Percentiles rank a stretch among this genome's conserved stretches.
phyloP scores from a whole-genome alignment of 2,888 invertebrate genomes.

The Cynaeus angustus region DNA sequence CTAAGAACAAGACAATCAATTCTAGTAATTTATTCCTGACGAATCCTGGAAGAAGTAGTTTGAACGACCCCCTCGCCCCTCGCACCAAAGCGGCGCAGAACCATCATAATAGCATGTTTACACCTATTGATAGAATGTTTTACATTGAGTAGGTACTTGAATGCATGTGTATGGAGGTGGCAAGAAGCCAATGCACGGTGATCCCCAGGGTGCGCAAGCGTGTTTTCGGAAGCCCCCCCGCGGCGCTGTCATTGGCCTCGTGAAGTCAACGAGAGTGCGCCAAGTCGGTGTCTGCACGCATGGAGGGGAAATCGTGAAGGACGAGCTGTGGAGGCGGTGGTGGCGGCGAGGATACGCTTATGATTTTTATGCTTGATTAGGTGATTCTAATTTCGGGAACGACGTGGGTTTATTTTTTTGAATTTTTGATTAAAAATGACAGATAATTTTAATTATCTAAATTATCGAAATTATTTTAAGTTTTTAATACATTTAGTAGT shows the following conservation, averaged over 20 bases:
- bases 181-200: conserved; percentile 60
- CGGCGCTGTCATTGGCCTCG: conserved; percentile 54
- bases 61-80: background rate
- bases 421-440: too few relatives aligned
- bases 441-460: too few relatives aligned
- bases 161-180: conserved; percentile 49
- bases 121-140: conserved; percentile 25
- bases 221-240: conserved; percentile 49
- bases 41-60: background rate
- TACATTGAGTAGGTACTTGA: conserved; percentile 22
- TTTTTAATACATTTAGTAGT: too few relatives aligned
- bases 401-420: too few relatives aligned
- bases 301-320: conserved; percentile 48
- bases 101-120: conserved; percentile 16
- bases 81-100: conserved; percentile 7
- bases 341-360: background rate
- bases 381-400: too few relatives aligned
- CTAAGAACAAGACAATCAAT: too few relatives aligned
- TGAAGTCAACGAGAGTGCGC: conserved; percentile 45
- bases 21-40: background rate
- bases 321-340: conserved; percentile 23
- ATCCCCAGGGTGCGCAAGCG: conserved; percentile 57
- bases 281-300: conserved; percentile 41
- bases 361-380: too few relatives aligned
- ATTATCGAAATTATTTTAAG: too few relatives aligned